A percentile compares a stretch with the other conserved stretches of the same genome.
Conservation (phyloP, 2,113 vertebrate genomes). For the Lontra canadensis region DNA sequence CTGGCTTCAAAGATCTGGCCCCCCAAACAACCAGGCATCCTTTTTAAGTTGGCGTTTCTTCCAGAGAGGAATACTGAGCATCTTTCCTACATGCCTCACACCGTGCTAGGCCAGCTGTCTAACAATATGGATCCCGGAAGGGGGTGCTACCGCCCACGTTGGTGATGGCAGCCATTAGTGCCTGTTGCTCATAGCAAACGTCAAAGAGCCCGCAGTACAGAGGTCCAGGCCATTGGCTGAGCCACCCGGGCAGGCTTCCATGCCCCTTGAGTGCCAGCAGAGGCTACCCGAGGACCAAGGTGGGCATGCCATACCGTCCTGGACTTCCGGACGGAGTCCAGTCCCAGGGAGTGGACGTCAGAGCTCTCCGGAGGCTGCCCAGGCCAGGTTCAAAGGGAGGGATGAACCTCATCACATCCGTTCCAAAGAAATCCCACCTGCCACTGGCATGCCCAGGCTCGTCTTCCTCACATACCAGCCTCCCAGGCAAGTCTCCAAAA, state of each 20-base stretch:
- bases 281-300: neutral
- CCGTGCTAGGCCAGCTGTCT: slow-evolving; percentile 50
- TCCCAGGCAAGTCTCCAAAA: neutral
- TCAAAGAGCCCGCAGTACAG: neutral
- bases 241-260: neutral
- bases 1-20: slow-evolving; percentile 53
- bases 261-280: neutral
- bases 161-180: neutral
- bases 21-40: slow-evolving; percentile 50
- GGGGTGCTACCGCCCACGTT: slow-evolving; percentile 30
- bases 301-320: neutral
- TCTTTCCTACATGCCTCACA: slow-evolving; percentile 13
- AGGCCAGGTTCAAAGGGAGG: neutral
- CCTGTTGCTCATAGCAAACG: slow-evolving; percentile 14
- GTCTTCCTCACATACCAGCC: neutral
- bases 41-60: slow-evolving; percentile 65
- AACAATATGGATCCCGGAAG: slow-evolving; percentile 62
- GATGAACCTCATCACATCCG: neutral
- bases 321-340: neutral
- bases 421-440: slow-evolving; percentile 11
- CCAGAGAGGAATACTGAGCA: slow-evolving; percentile 31
- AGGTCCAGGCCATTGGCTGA: neutral
- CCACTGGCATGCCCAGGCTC: neutral
- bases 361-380: neutral
- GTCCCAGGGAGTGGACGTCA: neutral